Evolutionary conservation across 2,888 invertebrate genomes (phyloP), one percentile per base, ranked within the genome.

Genomic region (Noctua janthina): DNA sequence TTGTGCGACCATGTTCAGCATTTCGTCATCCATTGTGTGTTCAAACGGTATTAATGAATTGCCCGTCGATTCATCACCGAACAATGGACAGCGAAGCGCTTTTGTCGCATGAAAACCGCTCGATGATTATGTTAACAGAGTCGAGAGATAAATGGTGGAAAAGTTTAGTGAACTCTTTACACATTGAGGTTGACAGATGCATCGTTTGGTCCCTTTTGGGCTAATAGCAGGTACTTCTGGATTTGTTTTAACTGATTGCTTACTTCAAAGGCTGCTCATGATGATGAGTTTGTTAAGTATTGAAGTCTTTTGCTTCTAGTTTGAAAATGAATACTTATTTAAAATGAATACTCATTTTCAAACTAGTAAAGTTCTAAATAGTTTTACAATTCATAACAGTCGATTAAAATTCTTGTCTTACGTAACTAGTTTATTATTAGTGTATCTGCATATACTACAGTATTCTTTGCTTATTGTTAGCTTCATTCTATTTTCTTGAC

Each of bases 11-110:
- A 86, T 82, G 84, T 69, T 74, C 69, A 23, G 78, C 39, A 83
- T 91, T 91, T 88, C 88, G 85, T 86, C 90, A 90, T 88, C 89
- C 87, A 90, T 92, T 92, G 91, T 92, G 54, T 85, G 82, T 39
- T 87, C 81, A 89, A 75, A 87, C 86, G 80, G 87, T 89, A 87
- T 89, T 91, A 91, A 92, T 91, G 92, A 91, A 91, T 91, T 89
- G 90, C 89, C 82, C 86, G 88, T 87, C 91, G 85, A 91, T 91
- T 89, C 88, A 91, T 91, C 91, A 91, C 86, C 79, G 83, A 83
- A 89, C 89, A 89, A 89, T 89, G 70, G 84, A 86, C 77, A 79
- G 66, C 69, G 76, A 81, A 81, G 54, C 39, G 78, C 85, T 84
- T 89, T 90, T 89, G 89, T 90, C 89, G 76, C 83, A 83, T 81